Conservation (phyloP, 2,113 vertebrate genomes). For the Pseudorasbora parva region DNA sequence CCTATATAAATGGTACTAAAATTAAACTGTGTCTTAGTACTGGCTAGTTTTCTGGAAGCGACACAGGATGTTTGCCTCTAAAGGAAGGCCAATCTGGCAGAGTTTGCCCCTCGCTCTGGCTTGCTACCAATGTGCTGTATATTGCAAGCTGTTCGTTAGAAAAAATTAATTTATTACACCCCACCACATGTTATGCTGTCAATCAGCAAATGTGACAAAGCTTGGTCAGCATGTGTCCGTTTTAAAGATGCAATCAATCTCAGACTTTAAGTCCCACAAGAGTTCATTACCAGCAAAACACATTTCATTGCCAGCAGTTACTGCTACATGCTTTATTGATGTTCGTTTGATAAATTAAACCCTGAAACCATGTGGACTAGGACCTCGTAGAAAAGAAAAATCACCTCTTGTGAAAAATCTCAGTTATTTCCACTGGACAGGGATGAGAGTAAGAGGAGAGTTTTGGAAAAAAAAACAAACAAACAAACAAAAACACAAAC, state of each 20-base stretch:
- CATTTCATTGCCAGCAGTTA: not conserved
- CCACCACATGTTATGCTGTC: slow-evolving; percentile 9
- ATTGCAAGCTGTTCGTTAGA: slow-evolving; percentile 40
- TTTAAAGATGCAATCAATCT: slow-evolving; percentile 32
- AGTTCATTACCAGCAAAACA: slow-evolving; percentile 24
- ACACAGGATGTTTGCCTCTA: not conserved
- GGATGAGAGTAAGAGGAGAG: not conserved
- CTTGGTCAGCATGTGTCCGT: slow-evolving; percentile 9
- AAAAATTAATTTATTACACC: slow-evolving; percentile 6
- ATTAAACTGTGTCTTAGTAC: not conserved
- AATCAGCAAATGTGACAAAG: slow-evolving; percentile 22
- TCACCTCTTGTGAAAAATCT: not conserved
- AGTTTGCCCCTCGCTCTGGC: not conserved
- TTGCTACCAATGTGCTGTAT: not conserved
- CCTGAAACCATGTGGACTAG: not conserved
- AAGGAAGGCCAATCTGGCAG: not conserved
- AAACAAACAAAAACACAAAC: not conserved
- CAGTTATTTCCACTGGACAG: not conserved
- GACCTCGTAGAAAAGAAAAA: not conserved
- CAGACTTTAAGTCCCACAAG: not conserved
- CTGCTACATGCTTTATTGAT: not conserved
- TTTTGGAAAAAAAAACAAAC: not conserved
- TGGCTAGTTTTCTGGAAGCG: slow-evolving; percentile 21
- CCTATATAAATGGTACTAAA: not conserved
- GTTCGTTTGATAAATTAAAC: not conserved